A percentile compares a stretch with the other conserved stretches of the same genome.
Conservation (phyloP, 2,113 vertebrate species). For the Nansenia antarctica region DNA sequence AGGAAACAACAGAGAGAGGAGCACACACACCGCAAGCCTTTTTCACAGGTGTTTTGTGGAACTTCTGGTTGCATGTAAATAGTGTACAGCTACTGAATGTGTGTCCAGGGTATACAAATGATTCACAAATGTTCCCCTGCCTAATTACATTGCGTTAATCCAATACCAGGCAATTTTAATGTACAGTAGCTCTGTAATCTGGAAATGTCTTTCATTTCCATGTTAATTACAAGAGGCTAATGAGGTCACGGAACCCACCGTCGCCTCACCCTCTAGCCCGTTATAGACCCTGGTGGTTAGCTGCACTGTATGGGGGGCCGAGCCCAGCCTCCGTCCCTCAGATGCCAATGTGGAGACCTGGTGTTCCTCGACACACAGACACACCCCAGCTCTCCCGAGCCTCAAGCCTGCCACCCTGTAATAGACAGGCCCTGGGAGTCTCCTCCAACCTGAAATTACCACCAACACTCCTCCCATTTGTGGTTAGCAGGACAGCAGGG, state of each 20-base stretch:
- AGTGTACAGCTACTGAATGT: not conserved
- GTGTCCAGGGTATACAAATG: not conserved
- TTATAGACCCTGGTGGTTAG: slow-evolving; percentile 55
- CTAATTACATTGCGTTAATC: slow-evolving; percentile 30
- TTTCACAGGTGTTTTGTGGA: not conserved
- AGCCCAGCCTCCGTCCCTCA: slow-evolving; percentile 42
- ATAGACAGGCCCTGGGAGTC: slow-evolving; percentile 43
- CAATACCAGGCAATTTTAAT: slow-evolving; percentile 9
- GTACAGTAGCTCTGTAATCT: slow-evolving; percentile 29
- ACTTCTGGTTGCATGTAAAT: no score
- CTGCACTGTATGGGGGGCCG: slow-evolving; percentile 50
- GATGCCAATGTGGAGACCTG: slow-evolving; percentile 63
- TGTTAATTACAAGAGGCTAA: slow-evolving; percentile 52
- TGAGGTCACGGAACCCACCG: not conserved
- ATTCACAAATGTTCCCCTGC: not conserved
- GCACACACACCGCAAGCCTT: no score
- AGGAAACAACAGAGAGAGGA: not conserved
- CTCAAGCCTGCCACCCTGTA: slow-evolving; percentile 53
- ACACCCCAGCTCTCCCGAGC: slow-evolving; percentile 22
- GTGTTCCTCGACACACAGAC: slow-evolving; percentile 4
- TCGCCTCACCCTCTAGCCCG: slow-evolving; percentile 50
- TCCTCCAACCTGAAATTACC: slow-evolving; percentile 55
- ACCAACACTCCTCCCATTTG: slow-evolving; percentile 40
- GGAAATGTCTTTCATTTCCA: slow-evolving; percentile 7
- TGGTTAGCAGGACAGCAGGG: slow-evolving; percentile 30